These are phyloP conservation scores for Yponomeuta malinellus DNA, from an alignment of 2,888 invertebrate species.

Conservation along the genomic window DNA sequence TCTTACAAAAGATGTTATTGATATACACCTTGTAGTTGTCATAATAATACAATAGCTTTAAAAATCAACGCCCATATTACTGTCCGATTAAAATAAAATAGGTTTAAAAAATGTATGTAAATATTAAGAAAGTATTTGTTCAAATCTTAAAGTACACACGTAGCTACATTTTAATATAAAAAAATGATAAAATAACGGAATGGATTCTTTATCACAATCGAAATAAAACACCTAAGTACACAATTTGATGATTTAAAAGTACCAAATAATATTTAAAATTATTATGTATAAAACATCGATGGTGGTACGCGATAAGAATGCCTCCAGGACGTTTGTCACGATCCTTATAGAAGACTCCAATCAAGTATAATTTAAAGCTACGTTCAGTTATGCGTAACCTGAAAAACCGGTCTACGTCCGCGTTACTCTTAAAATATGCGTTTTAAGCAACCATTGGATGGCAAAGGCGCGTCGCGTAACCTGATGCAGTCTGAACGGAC, in stretches of 20 bases:
- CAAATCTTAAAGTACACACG: slow-evolving; percentile 18
- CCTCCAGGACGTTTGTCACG: slow-evolving; percentile 12
- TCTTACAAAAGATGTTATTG: neutral
- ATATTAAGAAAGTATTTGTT: slow-evolving; percentile 24
- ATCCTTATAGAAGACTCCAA: slow-evolving; percentile 4
- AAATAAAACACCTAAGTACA: slow-evolving; percentile 23
- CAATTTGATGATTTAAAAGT: neutral
- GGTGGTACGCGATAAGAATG: slow-evolving; percentile 21
- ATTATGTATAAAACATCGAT: slow-evolving; percentile 19
- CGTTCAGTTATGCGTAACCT: neutral
- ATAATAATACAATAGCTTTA: neutral
- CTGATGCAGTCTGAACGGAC: too few species aligned
- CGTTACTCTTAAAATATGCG: too few species aligned
- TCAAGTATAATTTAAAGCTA: slow-evolving; percentile 13
- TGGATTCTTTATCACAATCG: slow-evolving; percentile 29
- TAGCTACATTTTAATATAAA: neutral
- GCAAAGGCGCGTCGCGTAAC: too few species aligned
- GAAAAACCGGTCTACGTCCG: too few species aligned
- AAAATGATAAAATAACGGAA: slow-evolving; percentile 19
- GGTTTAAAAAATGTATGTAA: neutral
- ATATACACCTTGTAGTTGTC: neutral
- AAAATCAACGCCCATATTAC: neutral
- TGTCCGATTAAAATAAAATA: neutral
- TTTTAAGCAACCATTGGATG: too few species aligned
- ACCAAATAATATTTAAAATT: slow-evolving; percentile 2